phyloP scores from a whole-genome alignment of 1,140 invertebrate species.

The Ganaspis sp. region DNA sequence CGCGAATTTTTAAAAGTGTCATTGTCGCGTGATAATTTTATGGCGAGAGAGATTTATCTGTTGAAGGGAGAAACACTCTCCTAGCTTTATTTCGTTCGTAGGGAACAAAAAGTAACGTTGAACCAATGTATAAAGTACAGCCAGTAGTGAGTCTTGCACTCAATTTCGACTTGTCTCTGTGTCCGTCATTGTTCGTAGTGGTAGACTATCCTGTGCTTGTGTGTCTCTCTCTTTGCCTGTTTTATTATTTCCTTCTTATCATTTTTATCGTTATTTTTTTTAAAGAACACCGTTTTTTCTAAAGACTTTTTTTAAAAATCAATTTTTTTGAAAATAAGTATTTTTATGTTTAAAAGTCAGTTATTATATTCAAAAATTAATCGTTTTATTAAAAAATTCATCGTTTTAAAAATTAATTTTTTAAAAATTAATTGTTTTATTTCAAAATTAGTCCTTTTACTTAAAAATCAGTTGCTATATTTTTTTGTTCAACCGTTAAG shows the following conservation, averaged over 20 bases:
- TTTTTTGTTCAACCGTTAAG: too few relatives aligned
- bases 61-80: constrained; percentile 1
- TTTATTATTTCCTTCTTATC: constrained; percentile 31
- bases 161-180: constrained; percentile 56
- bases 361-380: too few relatives aligned
- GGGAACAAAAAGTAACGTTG: constrained; percentile 18
- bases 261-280: background rate
- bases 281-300: background rate
- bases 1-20: constrained; percentile 54
- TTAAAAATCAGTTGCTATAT: too few relatives aligned
- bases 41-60: constrained; percentile 3
- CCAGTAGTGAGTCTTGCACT: constrained; percentile 31
- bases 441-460: too few relatives aligned
- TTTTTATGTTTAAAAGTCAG: too few relatives aligned
- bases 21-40: constrained; percentile 41
- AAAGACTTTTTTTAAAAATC: background rate
- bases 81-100: constrained; percentile 4
- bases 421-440: too few relatives aligned
- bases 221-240: constrained; percentile 55
- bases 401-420: too few relatives aligned
- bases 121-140: constrained; percentile 16
- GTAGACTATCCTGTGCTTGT: constrained; percentile 63
- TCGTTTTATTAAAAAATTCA: too few relatives aligned
- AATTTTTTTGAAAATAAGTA: too few relatives aligned
- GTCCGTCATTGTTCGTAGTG: constrained; percentile 64